Evolutionary conservation across 2,797 vertebrate genomes (phyloP).

Genomic region (Chromobotia macracanthus): DNA sequence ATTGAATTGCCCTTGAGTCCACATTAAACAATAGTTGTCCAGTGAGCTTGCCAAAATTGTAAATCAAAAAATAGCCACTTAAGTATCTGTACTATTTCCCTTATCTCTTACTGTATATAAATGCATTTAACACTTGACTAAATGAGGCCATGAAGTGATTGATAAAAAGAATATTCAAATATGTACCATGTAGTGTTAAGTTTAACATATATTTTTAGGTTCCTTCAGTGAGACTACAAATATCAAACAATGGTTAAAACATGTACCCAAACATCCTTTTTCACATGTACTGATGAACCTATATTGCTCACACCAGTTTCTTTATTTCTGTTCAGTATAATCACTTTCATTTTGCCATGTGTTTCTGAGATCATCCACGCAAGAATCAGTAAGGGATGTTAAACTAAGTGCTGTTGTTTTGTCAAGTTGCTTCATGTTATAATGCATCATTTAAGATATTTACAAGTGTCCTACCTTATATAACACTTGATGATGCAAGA

Average conservation of each 20-base stretch:
- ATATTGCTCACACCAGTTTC: slow-evolving; percentile 33
- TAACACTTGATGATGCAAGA: neutral
- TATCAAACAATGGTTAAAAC: slow-evolving; percentile 25
- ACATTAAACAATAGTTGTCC: too few species aligned
- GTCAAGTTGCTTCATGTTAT: too few species aligned
- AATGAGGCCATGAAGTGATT: too few species aligned
- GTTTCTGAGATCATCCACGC: slow-evolving; percentile 14
- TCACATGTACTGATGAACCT: slow-evolving; percentile 11
- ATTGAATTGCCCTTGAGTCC: too few species aligned
- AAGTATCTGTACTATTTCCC: too few species aligned
- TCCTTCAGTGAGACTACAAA: slow-evolving; percentile 3
- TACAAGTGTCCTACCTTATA: neutral
- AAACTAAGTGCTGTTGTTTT: neutral
- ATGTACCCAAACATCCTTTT: slow-evolving; percentile 17
- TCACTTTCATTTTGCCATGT: neutral
- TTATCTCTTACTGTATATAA: too few species aligned
- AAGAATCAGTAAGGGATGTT: neutral
- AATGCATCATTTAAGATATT: neutral
- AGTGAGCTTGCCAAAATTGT: too few species aligned
- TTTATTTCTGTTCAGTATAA: slow-evolving; percentile 21
- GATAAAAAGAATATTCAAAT: neutral
- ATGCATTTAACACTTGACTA: too few species aligned
- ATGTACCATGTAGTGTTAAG: neutral
- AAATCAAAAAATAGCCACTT: too few species aligned
- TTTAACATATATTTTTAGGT: neutral